Percentiles rank a stretch among this genome's conserved stretches.
Evolutionary conservation across 2,113 vertebrate genomes (phyloP).

Genomic region (Athene cunicularia): DNA sequence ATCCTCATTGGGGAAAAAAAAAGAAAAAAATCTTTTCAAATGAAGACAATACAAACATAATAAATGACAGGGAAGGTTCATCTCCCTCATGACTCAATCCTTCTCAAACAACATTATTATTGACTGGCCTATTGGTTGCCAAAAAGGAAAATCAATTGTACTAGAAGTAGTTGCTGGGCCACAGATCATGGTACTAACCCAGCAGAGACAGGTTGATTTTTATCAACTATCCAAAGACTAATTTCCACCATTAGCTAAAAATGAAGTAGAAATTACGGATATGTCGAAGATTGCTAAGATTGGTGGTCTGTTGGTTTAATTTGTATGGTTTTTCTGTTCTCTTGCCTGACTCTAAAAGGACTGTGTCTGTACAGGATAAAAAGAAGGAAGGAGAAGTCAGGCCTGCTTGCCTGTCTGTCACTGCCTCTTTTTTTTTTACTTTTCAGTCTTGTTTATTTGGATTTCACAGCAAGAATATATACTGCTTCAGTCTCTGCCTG

Average conservation of each 20-base stretch:
- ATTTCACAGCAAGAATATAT: background rate
- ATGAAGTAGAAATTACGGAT: conserved; percentile 67
- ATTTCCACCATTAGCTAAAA: conserved; percentile 77
- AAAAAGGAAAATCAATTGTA: conserved; percentile 84
- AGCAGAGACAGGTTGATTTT: conserved; percentile 74
- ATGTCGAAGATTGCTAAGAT: conserved; percentile 41
- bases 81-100: conserved; percentile 79
- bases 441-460: background rate
- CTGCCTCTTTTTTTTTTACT: background rate
- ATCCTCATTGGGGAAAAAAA: background rate
- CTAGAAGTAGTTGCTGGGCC: conserved; percentile 74
- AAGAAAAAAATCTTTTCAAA: conserved; percentile 71
- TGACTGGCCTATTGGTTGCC: conserved; percentile 83
- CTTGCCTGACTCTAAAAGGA: background rate
- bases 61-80: conserved; percentile 79
- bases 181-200: conserved; percentile 72
- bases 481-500: background rate
- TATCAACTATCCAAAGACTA: conserved; percentile 76
- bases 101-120: conserved; percentile 86
- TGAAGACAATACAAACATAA: conserved; percentile 82
- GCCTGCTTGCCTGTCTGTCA: background rate
- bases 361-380: background rate
- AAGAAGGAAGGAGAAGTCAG: background rate
- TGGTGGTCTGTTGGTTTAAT: background rate
- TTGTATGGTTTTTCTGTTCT: conserved; percentile 17